Percentiles rank a stretch among this genome's conserved stretches.
phyloP scores from a whole-genome alignment of 2,113 vertebrate species.

The Coreoperca whiteheadi region DNA sequence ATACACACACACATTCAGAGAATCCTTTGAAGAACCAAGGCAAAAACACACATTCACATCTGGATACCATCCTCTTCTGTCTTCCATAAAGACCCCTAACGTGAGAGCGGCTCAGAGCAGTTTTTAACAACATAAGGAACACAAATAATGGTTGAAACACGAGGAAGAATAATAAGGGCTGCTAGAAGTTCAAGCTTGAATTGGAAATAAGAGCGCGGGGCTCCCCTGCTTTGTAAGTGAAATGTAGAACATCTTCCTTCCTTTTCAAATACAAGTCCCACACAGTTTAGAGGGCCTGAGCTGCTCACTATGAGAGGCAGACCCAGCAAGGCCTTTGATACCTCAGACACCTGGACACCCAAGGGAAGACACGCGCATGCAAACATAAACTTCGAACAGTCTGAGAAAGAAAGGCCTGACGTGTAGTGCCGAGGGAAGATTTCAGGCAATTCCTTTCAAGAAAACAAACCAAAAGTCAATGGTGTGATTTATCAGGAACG shows the following conservation, averaged over 20 bases:
- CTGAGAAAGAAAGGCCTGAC: slow-evolving; percentile 6
- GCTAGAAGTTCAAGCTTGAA: slow-evolving; percentile 22
- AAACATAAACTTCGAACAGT: slow-evolving; percentile 9
- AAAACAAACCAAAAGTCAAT: slow-evolving; percentile 19
- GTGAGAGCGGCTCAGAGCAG: slow-evolving; percentile 60
- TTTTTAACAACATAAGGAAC: slow-evolving; percentile 59
- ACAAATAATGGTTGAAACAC: slow-evolving; percentile 39
- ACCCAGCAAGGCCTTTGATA: slow-evolving; percentile 54
- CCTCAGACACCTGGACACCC: slow-evolving; percentile 49
- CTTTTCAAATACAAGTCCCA: slow-evolving; percentile 46
- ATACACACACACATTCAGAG: slow-evolving; percentile 40
- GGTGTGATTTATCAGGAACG: slow-evolving; percentile 25
- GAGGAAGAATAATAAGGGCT: slow-evolving; percentile 58
- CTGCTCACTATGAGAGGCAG: slow-evolving; percentile 25
- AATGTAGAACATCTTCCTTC: slow-evolving; percentile 65
- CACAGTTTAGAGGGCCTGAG: slow-evolving; percentile 39
- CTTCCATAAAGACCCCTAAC: slow-evolving; percentile 70
- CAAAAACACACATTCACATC: slow-evolving; percentile 75
- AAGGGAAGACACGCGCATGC: slow-evolving; percentile 12
- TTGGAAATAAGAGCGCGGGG: slow-evolving; percentile 38
- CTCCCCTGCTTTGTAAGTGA: slow-evolving; percentile 42
- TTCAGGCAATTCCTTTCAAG: slow-evolving; percentile 17
- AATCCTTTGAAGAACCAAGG: slow-evolving; percentile 58
- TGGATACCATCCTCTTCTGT: slow-evolving; percentile 78
- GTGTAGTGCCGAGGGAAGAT: not conserved